These are phyloP conservation scores for Tribolium castaneum DNA, from an alignment of 1,140 invertebrate species.

Conservation along the genomic window DNA sequence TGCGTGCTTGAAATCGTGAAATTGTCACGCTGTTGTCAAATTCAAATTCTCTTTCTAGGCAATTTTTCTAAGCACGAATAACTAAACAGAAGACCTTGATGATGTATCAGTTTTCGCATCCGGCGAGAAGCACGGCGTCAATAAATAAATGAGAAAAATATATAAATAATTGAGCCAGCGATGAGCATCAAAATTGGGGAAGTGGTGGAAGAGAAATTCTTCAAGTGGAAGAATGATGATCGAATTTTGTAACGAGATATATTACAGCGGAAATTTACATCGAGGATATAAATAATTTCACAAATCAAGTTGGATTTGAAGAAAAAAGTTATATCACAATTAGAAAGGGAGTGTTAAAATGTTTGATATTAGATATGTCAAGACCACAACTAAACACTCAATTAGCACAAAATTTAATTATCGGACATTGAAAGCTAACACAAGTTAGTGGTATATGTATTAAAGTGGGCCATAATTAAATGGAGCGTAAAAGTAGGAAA, in stretches of 20 bases:
- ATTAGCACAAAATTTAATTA: conserved; percentile 24
- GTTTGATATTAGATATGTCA: neutral
- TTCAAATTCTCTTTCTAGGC: neutral
- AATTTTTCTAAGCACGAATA: neutral
- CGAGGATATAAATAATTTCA: conserved; percentile 6
- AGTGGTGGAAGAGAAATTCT: conserved; percentile 24
- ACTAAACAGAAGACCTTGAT: conserved; percentile 14
- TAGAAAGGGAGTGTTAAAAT: neutral
- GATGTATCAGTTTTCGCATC: conserved; percentile 7
- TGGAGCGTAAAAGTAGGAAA: conserved; percentile 7
- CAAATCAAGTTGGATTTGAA: conserved; percentile 3
- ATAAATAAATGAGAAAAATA: neutral
- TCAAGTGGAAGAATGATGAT: conserved; percentile 22
- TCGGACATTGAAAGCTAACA: neutral
- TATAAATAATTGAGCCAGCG: neutral
- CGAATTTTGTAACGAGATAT: conserved; percentile 6
- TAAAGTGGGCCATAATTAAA: conserved; percentile 27
- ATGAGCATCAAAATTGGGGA: neutral
- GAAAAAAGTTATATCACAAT: neutral
- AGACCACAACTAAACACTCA: neutral
- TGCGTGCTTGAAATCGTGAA: neutral
- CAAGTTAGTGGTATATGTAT: neutral
- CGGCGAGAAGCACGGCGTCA: neutral
- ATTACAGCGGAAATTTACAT: conserved; percentile 15
- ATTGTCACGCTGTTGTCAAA: neutral